Evolutionary conservation across 2,797 vertebrate genomes (phyloP), one percentile per base, ranked within the genome.

Genomic region (Myotis findleyi): DNA sequence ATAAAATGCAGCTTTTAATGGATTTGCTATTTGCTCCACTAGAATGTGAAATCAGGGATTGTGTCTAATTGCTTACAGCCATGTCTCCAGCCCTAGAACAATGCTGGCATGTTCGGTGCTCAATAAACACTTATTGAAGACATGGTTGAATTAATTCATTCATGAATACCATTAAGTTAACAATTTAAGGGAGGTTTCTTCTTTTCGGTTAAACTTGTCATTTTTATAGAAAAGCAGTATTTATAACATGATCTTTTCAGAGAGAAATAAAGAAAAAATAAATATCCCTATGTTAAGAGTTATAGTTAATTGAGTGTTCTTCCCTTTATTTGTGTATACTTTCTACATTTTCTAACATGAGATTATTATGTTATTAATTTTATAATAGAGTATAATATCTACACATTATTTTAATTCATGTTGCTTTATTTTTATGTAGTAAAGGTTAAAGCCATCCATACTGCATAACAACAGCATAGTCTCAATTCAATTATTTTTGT

Each of bases 191-290:
- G 27, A 13, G 27, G 18, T 62, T 94, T 75, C 30, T 72, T 53
- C 4, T 66, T 87, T 88, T 79, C 16, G 12, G 13, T 51, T 89
- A 80, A 69, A n/a, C 33, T 59, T 79, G 49, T 77, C 62, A 30
- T 73, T 21, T 91, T 88, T 73, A 16, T 86, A 88, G 69, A 62
- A 93, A 93, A 82, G 23, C 30, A 59, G n/a, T 75, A 75, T 55
- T 87, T 33, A 79, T 20, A 66, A 21, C 17, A 33, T 21, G 2
- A 66, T 79, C 20, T 95, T 27, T 21, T 51, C 16, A 93, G 12
- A 87, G 7, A 83, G 20, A 89, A 94, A 55, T 44, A 71, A 87
- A 27, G n/a, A 77, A 55, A 79, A 71, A 27, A 76, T 33, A 77
- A 80, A 66, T 44, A 85, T 66, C 16, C 12, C 21, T 71, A 68